Evolutionary conservation across 2,113 vertebrate species (phyloP), one percentile per base, ranked within the genome.

Genomic region (Plectropomus leopardus): DNA sequence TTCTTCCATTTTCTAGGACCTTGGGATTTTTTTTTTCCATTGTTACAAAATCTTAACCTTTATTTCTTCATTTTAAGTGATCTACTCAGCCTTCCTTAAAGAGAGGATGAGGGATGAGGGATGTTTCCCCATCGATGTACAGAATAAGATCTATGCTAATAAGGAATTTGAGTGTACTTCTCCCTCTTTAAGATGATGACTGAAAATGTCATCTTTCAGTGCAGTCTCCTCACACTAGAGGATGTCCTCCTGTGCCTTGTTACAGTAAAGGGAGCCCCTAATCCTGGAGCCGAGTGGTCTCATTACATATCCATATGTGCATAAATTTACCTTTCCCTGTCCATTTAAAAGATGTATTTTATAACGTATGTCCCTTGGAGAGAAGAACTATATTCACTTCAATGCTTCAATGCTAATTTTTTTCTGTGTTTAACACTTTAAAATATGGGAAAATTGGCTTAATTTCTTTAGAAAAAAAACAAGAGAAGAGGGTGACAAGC

Each of bases 211-310:
- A 28, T 42, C 21, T 64, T 42, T 72, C 9, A 53, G 11, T 60
- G 24, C 19, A 51, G 30, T 40, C 24, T 53, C 36, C 21, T 53
- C 23, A 24, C 47, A 72, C 5, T 21, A 21, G 34, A 45, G 4
- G 8, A n/a, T 32, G n/a, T 11, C 77, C 76, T 79, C 48, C 10
- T 21, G 54, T 34, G 60, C 32, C 47, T 50, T 55, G 16, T 57
- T 75, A 55, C 17, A 10, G 3, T 17, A 14, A 28, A 17, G 13
- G 24, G 32, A 50, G 21, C 3, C 14, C 4, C 15, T 66, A 17
- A 78, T 32, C 44, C 21, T 50, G 15, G 4, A 69, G 30, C 34
- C 32, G 7, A 14, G 23, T 17, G 47, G 42, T 69, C 30, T 82
- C 23, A 63, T 82, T 67, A 71, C 7, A 48, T 24, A 34, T 19